These are phyloP conservation scores for Reinhardtius hippoglossoides DNA, from an alignment of 2,113 vertebrate genomes.

Conservation along the genomic window DNA sequence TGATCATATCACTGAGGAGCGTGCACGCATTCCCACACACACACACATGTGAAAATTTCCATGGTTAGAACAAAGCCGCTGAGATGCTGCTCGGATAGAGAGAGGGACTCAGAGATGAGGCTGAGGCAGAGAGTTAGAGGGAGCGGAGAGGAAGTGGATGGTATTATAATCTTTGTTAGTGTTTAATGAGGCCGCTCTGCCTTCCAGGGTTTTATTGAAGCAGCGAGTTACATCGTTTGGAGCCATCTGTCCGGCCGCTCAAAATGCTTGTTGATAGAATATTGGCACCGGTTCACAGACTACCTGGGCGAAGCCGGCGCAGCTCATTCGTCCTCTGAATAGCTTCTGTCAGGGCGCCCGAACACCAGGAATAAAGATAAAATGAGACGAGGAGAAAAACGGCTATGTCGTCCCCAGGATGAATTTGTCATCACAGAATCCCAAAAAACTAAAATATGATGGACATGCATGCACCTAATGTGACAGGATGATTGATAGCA, in stretches of 20 bases:
- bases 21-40: conserved; percentile 1
- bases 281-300: conserved; percentile 52
- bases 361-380: conserved; percentile 25
- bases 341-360: conserved; percentile 41
- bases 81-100: conserved; percentile 44
- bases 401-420: background rate
- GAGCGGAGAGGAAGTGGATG: conserved; percentile 54
- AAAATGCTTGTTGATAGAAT: conserved; percentile 54
- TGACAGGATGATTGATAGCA: conserved; percentile 15
- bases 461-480: background rate
- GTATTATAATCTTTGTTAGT: conserved; percentile 68
- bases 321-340: conserved; percentile 51
- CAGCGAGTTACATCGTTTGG: conserved; percentile 72
- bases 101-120: conserved; percentile 36
- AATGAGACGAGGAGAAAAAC: conserved; percentile 12
- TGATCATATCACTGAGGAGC: conserved; percentile 46
- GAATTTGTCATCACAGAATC: conserved; percentile 8
- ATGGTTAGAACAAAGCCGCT: conserved; percentile 54
- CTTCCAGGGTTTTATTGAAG: conserved; percentile 82
- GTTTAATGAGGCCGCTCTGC: conserved; percentile 76
- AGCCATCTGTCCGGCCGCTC: conserved; percentile 73
- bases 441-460: background rate
- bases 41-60: conserved; percentile 1
- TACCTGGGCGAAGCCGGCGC: conserved; percentile 57
- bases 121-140: conserved; percentile 48